phyloP scores from a whole-genome alignment of 1,140 invertebrate species.

The Lordiphosa clarofinis region DNA sequence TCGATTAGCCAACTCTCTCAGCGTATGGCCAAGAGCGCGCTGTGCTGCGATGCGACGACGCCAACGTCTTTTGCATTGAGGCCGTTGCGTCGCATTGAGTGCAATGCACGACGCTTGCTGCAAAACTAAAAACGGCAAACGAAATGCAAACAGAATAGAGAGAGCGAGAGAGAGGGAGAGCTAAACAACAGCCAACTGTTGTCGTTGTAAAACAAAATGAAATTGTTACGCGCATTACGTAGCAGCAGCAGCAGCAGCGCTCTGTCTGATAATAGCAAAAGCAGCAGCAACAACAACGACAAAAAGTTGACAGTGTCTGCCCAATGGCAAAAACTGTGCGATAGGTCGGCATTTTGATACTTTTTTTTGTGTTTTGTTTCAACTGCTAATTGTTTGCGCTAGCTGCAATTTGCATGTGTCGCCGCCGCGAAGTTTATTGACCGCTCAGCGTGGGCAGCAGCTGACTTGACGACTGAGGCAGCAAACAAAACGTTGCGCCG shows the following conservation, averaged over 20 bases:
- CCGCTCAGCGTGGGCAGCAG: constrained; percentile 63
- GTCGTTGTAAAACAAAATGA: constrained; percentile 56
- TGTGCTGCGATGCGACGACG: not conserved
- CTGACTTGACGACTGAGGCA: constrained; percentile 3
- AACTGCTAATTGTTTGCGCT: constrained; percentile 49
- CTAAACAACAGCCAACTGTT: constrained; percentile 10
- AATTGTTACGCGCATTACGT: constrained; percentile 55
- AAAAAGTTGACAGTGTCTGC: constrained; percentile 42
- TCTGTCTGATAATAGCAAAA: constrained; percentile 54
- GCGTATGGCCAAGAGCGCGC: constrained; percentile 52
- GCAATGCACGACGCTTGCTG: constrained; percentile 56
- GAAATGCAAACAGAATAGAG: constrained; percentile 30
- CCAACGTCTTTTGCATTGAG: constrained; percentile 14
- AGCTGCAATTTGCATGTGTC: constrained; percentile 74
- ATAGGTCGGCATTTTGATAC: constrained; percentile 63
- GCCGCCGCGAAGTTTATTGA: constrained; percentile 65
- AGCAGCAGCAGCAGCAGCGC: constrained; percentile 19
- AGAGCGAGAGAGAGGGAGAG: constrained; percentile 9
- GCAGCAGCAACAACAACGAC: constrained; percentile 19
- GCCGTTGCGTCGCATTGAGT: constrained; percentile 33
- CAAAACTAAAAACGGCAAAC: constrained; percentile 29
- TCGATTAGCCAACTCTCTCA: constrained; percentile 50
- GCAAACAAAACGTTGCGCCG: constrained; percentile 8
- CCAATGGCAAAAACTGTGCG: constrained; percentile 73
- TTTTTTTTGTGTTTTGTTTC: constrained; percentile 35